phyloP scores from a whole-genome alignment of 2,888 invertebrate species.

The Agrilus cyanescens region DNA sequence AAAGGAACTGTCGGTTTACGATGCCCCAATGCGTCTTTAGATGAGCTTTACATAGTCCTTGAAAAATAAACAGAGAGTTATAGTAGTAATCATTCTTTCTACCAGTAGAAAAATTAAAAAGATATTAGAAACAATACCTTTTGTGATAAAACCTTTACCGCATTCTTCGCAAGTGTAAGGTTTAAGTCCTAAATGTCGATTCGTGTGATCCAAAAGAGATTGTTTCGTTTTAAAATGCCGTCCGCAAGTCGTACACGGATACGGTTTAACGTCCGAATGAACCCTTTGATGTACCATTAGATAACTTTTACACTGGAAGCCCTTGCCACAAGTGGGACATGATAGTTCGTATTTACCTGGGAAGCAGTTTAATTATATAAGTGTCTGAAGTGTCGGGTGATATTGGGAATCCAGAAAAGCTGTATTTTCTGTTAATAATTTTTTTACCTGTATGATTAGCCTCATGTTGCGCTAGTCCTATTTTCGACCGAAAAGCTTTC shows the following conservation, averaged over 20 bases:
- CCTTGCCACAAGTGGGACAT: conserved; percentile 48
- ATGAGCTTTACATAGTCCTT: conserved; percentile 44
- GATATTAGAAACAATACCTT: conserved; percentile 29
- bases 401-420: too few relatives aligned
- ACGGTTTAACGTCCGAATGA: conserved; percentile 46
- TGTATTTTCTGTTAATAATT: background rate
- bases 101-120: background rate
- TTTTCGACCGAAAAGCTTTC: conserved; percentile 48
- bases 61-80: conserved; percentile 11
- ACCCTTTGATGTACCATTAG: conserved; percentile 48
- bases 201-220: conserved; percentile 45
- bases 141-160: conserved; percentile 46
- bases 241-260: conserved; percentile 43
- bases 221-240: conserved; percentile 49
- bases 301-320: conserved; percentile 49
- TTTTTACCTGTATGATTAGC: conserved; percentile 42
- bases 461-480: conserved; percentile 46
- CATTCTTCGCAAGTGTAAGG: conserved; percentile 47
- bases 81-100: background rate
- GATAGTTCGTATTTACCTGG: conserved; percentile 42
- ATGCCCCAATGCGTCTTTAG: conserved; percentile 46
- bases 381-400: too few relatives aligned
- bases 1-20: conserved; percentile 47
- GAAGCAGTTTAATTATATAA: too few relatives aligned
- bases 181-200: conserved; percentile 47